These are phyloP conservation scores for Aspidiotus rigidus DNA, from an alignment of 2,888 invertebrate genomes.

Conservation along the genomic window DNA sequence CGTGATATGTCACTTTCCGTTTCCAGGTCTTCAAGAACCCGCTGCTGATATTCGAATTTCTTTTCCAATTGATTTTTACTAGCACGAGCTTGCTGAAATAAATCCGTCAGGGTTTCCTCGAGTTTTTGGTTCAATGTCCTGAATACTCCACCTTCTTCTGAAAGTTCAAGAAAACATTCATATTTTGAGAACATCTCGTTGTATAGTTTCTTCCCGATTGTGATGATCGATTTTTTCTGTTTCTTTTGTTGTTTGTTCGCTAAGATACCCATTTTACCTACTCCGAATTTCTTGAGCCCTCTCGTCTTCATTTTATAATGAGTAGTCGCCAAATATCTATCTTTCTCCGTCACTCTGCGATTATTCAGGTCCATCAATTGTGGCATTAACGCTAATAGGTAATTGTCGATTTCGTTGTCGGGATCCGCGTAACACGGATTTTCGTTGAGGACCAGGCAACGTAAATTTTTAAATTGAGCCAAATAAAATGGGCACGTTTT, in stretches of 20 bases:
- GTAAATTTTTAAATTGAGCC: slow-evolving; percentile 20
- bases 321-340: slow-evolving; percentile 11
- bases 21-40: slow-evolving; percentile 10
- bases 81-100: slow-evolving; percentile 5
- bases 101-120: slow-evolving; percentile 7
- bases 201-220: slow-evolving; percentile 9
- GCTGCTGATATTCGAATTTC: background rate
- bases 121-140: slow-evolving; percentile 10
- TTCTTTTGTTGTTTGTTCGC: background rate
- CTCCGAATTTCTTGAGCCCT: slow-evolving; percentile 11
- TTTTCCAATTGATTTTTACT: background rate
- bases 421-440: slow-evolving; percentile 5
- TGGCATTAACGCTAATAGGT: slow-evolving; percentile 13
- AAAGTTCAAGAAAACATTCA: background rate
- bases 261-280: background rate
- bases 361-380: slow-evolving; percentile 19
- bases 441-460: slow-evolving; percentile 11
- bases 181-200: slow-evolving; percentile 4
- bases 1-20: background rate
- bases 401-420: slow-evolving; percentile 2
- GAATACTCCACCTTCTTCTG: slow-evolving; percentile 20
- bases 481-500: slow-evolving; percentile 10
- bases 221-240: background rate
- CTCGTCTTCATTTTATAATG: slow-evolving; percentile 19
- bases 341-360: slow-evolving; percentile 21